phyloP scores from a whole-genome alignment of 1,140 invertebrate genomes.

The Himalopsyche phryganea region DNA sequence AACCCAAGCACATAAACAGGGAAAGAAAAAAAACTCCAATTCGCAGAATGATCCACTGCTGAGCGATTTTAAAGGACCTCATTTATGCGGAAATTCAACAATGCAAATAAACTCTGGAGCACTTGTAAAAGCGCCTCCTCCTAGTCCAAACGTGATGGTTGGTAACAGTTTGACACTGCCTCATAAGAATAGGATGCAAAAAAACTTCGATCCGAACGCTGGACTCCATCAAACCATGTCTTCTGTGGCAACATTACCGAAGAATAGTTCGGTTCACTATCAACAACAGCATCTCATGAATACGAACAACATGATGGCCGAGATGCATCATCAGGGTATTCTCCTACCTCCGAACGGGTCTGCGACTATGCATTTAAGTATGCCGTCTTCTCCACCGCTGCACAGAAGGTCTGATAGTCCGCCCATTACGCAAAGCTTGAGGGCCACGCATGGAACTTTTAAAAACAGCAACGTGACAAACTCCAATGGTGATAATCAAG shows the following conservation, averaged over 20 bases:
- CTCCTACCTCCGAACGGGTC: conserved; percentile 46
- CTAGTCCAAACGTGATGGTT: conserved; percentile 48
- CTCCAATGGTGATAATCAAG: conserved; percentile 33
- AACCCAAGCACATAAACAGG: conserved; percentile 48
- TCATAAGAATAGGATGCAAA: conserved; percentile 46
- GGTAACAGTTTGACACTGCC: conserved; percentile 50
- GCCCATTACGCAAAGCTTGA: conserved; percentile 26
- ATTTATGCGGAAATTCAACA: conserved; percentile 37
- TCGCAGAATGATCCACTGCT: conserved; percentile 42
- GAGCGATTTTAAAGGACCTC: conserved; percentile 47
- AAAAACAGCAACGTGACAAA: conserved; percentile 43
- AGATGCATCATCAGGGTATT: conserved; percentile 46
- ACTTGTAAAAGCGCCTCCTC: conserved; percentile 36
- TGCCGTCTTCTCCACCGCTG: conserved; percentile 35
- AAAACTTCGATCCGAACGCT: conserved; percentile 42
- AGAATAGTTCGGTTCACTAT: conserved; percentile 38
- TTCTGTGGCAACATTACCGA: conserved; percentile 48
- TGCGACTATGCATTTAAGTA: conserved; percentile 36
- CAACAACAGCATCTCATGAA: conserved; percentile 43
- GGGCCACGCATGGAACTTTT: conserved; percentile 44
- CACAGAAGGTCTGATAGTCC: conserved; percentile 38
- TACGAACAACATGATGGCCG: conserved; percentile 44
- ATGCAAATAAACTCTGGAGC: conserved; percentile 34
- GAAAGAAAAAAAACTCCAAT: conserved; percentile 42
- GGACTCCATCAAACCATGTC: conserved; percentile 45